These are phyloP conservation scores for Zapornia atra DNA, from an alignment of 2,113 vertebrate species.

Conservation along the genomic window DNA sequence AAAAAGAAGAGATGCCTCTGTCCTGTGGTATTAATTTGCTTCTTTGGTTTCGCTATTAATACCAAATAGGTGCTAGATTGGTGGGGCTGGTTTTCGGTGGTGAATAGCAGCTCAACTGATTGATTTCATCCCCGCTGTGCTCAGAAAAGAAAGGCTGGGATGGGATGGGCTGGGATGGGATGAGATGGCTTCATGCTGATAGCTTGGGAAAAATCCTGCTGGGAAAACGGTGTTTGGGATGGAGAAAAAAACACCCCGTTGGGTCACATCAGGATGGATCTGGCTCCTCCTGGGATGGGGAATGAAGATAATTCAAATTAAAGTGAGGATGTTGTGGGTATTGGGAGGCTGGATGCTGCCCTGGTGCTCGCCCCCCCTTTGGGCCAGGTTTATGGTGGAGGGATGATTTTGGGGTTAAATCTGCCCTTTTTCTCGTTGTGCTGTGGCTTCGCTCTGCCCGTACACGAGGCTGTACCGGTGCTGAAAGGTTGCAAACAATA, in stretches of 20 bases:
- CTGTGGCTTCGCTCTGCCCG: conserved; percentile 59
- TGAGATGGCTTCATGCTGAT: fast-evolving
- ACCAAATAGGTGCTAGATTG: conserved; percentile 50
- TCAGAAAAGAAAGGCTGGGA: neutral
- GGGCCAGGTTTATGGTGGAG: neutral
- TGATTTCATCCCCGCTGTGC: neutral
- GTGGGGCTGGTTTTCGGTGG: conserved; percentile 63
- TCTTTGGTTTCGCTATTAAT: conserved; percentile 83
- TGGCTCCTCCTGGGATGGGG: neutral
- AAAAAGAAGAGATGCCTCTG: neutral
- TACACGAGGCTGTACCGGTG: conserved; percentile 1
- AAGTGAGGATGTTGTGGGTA: neutral
- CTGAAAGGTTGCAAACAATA: conserved; percentile 72
- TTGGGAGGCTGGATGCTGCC: neutral
- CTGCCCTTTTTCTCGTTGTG: conserved; percentile 61
- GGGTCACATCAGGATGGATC: neutral
- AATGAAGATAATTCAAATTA: neutral
- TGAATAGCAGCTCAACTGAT: conserved; percentile 58
- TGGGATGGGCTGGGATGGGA: neutral
- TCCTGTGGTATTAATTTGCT: conserved; percentile 61
- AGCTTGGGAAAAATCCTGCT: neutral
- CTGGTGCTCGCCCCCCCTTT: neutral
- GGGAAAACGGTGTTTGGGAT: neutral
- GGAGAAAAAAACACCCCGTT: fast-evolving
- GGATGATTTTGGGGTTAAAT: conserved; percentile 16